Conservation (phyloP, 2,888 invertebrate species). For the Rosalia funebris region DNA sequence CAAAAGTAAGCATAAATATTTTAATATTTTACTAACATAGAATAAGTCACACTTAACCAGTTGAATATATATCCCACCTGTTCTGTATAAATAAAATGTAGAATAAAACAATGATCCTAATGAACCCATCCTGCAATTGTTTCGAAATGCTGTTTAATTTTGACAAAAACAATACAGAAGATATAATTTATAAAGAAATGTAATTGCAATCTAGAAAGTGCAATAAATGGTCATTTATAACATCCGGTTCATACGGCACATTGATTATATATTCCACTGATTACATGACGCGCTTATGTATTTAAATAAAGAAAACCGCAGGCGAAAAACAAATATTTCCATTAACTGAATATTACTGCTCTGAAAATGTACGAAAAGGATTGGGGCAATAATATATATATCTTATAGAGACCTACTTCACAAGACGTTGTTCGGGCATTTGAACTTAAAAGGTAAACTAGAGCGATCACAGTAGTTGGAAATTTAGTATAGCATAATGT, state of each 20-base stretch:
- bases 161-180: too few species aligned
- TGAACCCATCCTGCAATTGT: too few species aligned
- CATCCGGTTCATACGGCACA: conserved; percentile 22
- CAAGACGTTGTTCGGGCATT: too few species aligned
- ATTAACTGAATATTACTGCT: neutral
- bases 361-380: neutral
- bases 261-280: conserved; percentile 15
- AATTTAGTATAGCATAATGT: too few species aligned
- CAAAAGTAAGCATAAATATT: too few species aligned
- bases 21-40: too few species aligned
- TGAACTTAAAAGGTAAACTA: neutral
- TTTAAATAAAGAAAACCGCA: neutral
- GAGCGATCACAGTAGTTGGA: neutral
- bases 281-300: neutral
- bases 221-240: conserved; percentile 24
- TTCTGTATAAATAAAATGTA: too few species aligned
- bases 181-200: conserved; percentile 31
- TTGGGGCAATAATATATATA: neutral
- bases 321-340: neutral
- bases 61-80: too few species aligned
- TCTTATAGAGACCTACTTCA: neutral
- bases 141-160: too few species aligned
- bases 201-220: conserved; percentile 44
- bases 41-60: too few species aligned
- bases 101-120: too few species aligned